A percentile compares a stretch with the other conserved stretches of the same genome.
Evolutionary conservation across 53 echinoderm and acorn worm species (phyloP).

Genomic region (Actinopyga echinites): DNA sequence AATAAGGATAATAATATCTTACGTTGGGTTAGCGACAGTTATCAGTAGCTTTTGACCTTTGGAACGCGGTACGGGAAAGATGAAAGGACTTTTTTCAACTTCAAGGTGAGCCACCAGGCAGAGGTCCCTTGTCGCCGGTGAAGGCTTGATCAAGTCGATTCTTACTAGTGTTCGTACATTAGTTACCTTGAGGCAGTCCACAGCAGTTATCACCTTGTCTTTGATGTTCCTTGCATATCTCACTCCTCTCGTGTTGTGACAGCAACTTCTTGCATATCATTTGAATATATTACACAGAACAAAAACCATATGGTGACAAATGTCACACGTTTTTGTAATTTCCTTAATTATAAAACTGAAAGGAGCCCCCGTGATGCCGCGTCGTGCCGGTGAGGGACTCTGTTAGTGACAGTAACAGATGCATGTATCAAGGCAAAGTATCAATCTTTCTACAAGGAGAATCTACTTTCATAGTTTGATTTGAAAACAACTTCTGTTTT

Average conservation of each 20-base stretch:
- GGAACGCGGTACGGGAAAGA: too few species aligned
- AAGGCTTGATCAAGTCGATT: constrained; percentile 1
- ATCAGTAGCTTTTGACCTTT: too few species aligned
- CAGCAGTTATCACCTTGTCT: neutral
- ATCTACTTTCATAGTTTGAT: neutral
- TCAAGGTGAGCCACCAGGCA: too few species aligned
- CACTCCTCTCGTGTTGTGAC: too few species aligned
- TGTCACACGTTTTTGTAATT: constrained; percentile 25
- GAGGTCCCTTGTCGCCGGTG: too few species aligned
- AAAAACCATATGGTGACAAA: constrained; percentile 2
- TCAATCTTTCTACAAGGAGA: constrained; percentile 3
- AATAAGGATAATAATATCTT: too few species aligned
- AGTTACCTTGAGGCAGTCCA: neutral
- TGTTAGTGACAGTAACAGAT: constrained; percentile 14
- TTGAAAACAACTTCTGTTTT: neutral
- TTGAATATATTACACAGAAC: constrained; percentile 36
- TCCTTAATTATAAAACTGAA: constrained; percentile 20
- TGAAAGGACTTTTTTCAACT: too few species aligned
- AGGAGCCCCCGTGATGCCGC: neutral
- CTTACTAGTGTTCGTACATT: neutral
- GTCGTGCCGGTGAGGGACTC: constrained; percentile 7
- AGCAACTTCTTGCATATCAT: constrained; percentile 17
- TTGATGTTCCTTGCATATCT: too few species aligned
- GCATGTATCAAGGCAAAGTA: neutral
- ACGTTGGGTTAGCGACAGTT: too few species aligned